A percentile compares a stretch with the other conserved stretches of the same genome.
Evolutionary conservation across 2,113 vertebrate genomes (phyloP).

Genomic region (Apus apus): DNA sequence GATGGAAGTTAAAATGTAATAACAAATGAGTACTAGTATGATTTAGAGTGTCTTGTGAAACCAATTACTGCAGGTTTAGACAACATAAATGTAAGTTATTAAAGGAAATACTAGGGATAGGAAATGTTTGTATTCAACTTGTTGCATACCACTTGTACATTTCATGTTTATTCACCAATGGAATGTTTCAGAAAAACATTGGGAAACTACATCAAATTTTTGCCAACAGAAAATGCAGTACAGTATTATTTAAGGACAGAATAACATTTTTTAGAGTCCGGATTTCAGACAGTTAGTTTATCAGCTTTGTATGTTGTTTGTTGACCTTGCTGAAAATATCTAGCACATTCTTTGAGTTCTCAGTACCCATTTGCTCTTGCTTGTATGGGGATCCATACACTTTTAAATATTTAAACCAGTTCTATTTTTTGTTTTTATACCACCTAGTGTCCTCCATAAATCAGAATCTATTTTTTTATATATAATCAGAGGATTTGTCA

Average conservation of each 20-base stretch:
- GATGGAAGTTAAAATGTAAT: not conserved
- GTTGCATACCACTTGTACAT: not conserved
- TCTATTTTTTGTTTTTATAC: not conserved
- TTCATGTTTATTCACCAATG: not conserved
- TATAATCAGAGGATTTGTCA: not conserved
- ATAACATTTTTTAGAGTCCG: not conserved
- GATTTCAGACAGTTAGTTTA: not conserved
- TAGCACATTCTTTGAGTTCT: not conserved
- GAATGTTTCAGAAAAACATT: slow-evolving; percentile 29
- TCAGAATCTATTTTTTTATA: not conserved
- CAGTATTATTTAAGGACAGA: not conserved
- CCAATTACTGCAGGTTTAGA: not conserved
- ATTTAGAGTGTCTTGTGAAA: not conserved
- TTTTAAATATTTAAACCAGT: not conserved
- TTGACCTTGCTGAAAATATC: not conserved
- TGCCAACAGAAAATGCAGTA: not conserved
- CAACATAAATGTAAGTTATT: not conserved
- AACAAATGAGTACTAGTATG: not conserved
- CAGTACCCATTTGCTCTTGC: not conserved
- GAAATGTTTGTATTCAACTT: slow-evolving; percentile 1
- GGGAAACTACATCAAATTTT: not conserved
- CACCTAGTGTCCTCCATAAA: not conserved
- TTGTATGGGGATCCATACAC: not conserved
- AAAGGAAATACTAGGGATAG: not conserved
- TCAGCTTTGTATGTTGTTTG: not conserved